Evolutionary conservation across 1,140 invertebrate species (phyloP).

Genomic region (Gryllus bimaculatus): DNA sequence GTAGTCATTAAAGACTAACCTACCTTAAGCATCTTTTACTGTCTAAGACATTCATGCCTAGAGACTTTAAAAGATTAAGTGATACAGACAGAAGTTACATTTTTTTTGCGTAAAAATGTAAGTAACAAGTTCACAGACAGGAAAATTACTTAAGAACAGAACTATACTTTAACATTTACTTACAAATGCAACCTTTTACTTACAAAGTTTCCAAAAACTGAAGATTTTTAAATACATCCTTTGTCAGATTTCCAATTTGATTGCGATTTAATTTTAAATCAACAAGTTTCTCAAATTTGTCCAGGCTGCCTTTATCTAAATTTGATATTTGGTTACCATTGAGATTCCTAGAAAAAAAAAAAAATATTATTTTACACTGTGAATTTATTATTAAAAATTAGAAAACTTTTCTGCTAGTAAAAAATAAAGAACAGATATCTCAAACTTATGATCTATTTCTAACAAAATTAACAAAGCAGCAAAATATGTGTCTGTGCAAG

Average conservation of each 20-base stretch:
- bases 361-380: conserved; percentile 23
- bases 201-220: conserved; percentile 59
- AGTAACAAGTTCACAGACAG: neutral
- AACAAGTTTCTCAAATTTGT: conserved; percentile 58
- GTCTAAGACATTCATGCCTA: too few species aligned
- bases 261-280: conserved; percentile 76
- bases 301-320: conserved; percentile 57
- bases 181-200: conserved; percentile 30
- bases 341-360: conserved; percentile 48
- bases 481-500: too few species aligned
- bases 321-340: conserved; percentile 63
- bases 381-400: conserved; percentile 21
- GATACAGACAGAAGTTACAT: too few species aligned
- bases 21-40: too few species aligned
- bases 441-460: conserved; percentile 15
- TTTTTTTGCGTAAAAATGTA: neutral
- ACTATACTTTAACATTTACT: conserved; percentile 19
- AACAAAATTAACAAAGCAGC: conserved; percentile 11
- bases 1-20: too few species aligned
- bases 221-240: conserved; percentile 61
- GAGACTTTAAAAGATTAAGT: too few species aligned
- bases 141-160: neutral
- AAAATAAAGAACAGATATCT: conserved; percentile 13
- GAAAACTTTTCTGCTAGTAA: conserved; percentile 19
- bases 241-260: conserved; percentile 54